Evolutionary conservation across 2,888 invertebrate genomes (phyloP), one percentile per base, ranked within the genome.

Genomic region (Idaea dimidiata): DNA sequence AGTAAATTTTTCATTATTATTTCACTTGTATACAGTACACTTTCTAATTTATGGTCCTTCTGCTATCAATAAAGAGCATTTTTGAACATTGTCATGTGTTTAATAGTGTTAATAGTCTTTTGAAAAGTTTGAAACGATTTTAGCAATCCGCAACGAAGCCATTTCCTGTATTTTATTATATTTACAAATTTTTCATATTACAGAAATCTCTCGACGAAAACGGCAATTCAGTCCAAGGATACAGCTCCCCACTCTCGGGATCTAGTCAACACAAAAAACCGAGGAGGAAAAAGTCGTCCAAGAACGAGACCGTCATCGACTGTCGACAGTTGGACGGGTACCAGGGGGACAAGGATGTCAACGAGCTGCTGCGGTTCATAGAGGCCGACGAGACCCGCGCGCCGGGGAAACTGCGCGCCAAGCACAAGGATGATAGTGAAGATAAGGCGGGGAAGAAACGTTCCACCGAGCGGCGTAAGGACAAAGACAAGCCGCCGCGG

Each of bases 171-270:
- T n/a, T n/a, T n/a, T n/a, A n/a, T n/a, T n/a, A n/a, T n/a, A n/a
- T n/a, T n/a, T n/a, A n/a, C n/a, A n/a, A n/a, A n/a, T n/a, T n/a
- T n/a, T n/a, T n/a, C n/a, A n/a, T n/a, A 69, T 93, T 93, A 62
- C 88, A 94, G 93, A 96, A 95, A 86, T 93, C 95, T 68, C 90
- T 95, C 67, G 97, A 97, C 88, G 97, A 97, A 88, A 97, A 97
- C 82, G 96, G 96, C 66, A 97, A 97, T 83, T 94, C 96, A 54
- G 89, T 96, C 62, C 94, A 94, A 78, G 93, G 84, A 76, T 91
- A 84, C 88, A 93, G 84, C 79, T 89, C 93, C 62, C 87, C 89
- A 61, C 82, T 87, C 70, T 86, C 89, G 72, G 90, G 89, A 68
- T 87, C 88, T 79, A 89, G 89, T 81, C 93, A 91, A 76, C 87